Percentiles rank a stretch among this genome's conserved stretches.
Evolutionary conservation across 2,888 invertebrate species (phyloP).

Genomic region (Leptopilina drosophilae): DNA sequence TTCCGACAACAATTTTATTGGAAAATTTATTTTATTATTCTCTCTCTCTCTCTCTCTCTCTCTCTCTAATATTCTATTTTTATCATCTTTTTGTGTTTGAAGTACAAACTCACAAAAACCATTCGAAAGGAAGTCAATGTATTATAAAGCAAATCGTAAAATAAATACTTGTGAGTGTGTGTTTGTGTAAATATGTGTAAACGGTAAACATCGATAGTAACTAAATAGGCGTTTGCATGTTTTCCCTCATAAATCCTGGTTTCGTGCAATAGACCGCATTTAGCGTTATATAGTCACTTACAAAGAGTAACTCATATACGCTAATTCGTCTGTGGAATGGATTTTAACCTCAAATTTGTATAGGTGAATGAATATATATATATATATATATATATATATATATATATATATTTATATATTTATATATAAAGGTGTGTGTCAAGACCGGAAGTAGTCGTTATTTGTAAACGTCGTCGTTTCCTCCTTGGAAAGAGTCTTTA

Average conservation of each 20-base stretch:
- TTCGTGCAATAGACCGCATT: not conserved
- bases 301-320: not conserved
- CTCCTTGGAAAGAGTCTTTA: slow-evolving; percentile 18
- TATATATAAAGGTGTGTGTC: slow-evolving; percentile 8
- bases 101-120: no score
- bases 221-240: not conserved
- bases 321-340: slow-evolving; percentile 4
- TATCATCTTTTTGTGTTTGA: not conserved
- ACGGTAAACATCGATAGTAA: not conserved
- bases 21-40: no score
- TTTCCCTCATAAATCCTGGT: not conserved
- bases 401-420: no score
- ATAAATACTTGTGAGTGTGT: not conserved
- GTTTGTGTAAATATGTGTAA: not conserved
- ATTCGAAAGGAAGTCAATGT: no score
- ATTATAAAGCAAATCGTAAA: no score
- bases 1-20: not conserved
- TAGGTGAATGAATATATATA: no score
- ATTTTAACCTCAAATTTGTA: not conserved
- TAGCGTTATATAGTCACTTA: not conserved
- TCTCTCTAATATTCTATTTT: no score
- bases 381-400: no score
- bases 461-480: slow-evolving; percentile 23
- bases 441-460: slow-evolving; percentile 20
- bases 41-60: no score